Evolutionary conservation across 2,797 vertebrate species (phyloP), one percentile per base, ranked within the genome.

Genomic region (Octomys mimax): DNA sequence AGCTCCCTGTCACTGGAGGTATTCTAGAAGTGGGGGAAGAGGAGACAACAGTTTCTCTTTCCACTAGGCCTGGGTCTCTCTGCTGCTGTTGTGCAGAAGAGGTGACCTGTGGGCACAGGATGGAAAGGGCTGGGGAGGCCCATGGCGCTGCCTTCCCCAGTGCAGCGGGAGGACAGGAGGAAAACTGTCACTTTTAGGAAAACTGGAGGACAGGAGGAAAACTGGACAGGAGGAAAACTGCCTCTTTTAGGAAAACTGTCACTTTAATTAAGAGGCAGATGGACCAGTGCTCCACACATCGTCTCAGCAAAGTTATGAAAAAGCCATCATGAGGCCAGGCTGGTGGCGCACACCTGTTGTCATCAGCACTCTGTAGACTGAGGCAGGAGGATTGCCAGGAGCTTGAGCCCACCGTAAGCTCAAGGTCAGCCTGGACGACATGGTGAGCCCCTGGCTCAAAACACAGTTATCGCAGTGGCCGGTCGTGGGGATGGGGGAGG

Each of bases 261-360:
- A 97, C 97, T 98, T 98, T 98, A 98, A 98, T 98, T 98, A 98
- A 98, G 98, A 98, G 97, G 96, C 97, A 98, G 97, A 98, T 46
- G 89, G 95, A 97, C 4, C 86, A 97, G 97, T 64, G 28, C 96
- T 80, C 96, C 94, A 95, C 87, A 98, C 97, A 98, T 98, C 97
- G 97, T 96, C 97, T 98, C 33, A 28, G 97, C 96, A 59, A 97
- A 97, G 98, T 97, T 98, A 98, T 98, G 98, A 98, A 98, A 98
- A 98, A 98, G 96, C 97, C 18, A 90, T 98, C 98, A 92, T 4
- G 39, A 75, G 39, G 39, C 39, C 12, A 28, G 39, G 39, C 1
- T 26, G 39, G 5, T 26, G 22, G 39, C 11, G 2, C 22, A 26
- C 22, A 24, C 39, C 39, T 42, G 36, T 14, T 42, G 36, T 6